Evolutionary conservation across 2,888 invertebrate species (phyloP), one percentile per base, ranked within the genome.

Genomic region (Nemotelus nigrinus): DNA sequence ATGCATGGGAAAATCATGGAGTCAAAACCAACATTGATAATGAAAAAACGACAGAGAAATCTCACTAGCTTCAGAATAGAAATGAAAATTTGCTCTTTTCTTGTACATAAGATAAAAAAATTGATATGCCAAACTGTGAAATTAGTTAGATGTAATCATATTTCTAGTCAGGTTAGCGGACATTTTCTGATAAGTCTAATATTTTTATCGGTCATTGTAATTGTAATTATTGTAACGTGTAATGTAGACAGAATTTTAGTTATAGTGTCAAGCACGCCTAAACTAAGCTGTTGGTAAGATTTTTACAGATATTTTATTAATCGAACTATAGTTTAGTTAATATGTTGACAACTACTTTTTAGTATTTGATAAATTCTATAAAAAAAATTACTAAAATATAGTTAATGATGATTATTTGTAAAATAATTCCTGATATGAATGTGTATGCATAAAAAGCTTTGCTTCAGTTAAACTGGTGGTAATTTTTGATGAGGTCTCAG

Each of bases 121-220:
- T 44, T 74, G 7, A 74, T 74, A 74, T 74, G 74, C 74, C 74
- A 74, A 74, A 74, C 74, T 74, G 74, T 74, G 74, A 74, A 74
- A 63, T 63, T 74, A 74, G 74, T 74, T 74, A 74, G 74, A 39
- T 63, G 10, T 60, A 50, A 60, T 60, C 39, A 48, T 50, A 60
- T 74, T 74, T 74, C 60, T 74, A 74, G 74, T 8, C 39, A 47
- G 48, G 47, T 50, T 74, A 44, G 63, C 48, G 25, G 41, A 10
- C 10, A 41, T 48, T n/a, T 48, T 41, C 41, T 60, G 48, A 41
- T 48, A 39, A 58, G 41, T 45, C 47, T 72, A 60, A 47, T 74
- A 48, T 60, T 74, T 74, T 57, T 74, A 50, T 71, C 63, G 44
- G 39, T 74, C 48, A 39, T 63, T 63, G 74, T 74, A 47, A 47